Base-by-base conservation (phyloP, 2,113 vertebrate genomes). In the Antechinus stuartii region DNA sequence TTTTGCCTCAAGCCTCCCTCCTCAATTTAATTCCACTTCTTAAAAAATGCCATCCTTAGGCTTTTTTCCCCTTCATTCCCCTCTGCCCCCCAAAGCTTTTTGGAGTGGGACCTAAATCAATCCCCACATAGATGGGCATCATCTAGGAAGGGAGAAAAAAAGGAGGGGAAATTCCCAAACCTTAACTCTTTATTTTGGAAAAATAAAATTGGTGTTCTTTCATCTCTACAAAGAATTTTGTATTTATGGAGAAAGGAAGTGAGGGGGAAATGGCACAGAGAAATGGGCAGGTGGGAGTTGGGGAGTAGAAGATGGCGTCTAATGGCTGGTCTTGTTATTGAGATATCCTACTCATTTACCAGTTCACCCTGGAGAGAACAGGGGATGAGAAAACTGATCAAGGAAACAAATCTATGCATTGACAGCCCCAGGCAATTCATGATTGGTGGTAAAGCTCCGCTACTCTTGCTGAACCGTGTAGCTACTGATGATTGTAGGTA, bases 341-440 rank as follows among this genome's bases (percentile, higher is more conserved):
- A 89, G 92, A 90, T 57, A 95, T 53, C 91, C 53, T 55, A 16
- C 54, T 94, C 12, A n/a, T 14, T 90, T 84, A 49, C 61, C 92
- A 96, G 90, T 84, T 93, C 91, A 8, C 50, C 50, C 46, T 76
- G 30, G 89, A 47, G 91, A 55, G 92, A 95, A 24, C 0, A 25
- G 19, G 54, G 0, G 93, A 46, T 92, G 91, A 91, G 95, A 92
- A 92, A 68, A 96, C 22, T 0, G 93, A 76, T 95, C 94, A 96
- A 57, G 94, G 93, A 42, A 91, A 94, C 1, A 76, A 96, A 91
- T 11, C 96, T 96, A 89, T 49, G 95, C n/a, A 35, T 90, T 68
- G 96, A 84, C 89, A 91, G 30, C 84, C 89, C 84, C 27, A 19
- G 92, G 92, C 90, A 96, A 22, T 49, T 96, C 96, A 96, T 96